These are phyloP conservation scores for Piscicola geometra DNA, from an alignment of 2,888 invertebrate species.

Conservation along the genomic window DNA sequence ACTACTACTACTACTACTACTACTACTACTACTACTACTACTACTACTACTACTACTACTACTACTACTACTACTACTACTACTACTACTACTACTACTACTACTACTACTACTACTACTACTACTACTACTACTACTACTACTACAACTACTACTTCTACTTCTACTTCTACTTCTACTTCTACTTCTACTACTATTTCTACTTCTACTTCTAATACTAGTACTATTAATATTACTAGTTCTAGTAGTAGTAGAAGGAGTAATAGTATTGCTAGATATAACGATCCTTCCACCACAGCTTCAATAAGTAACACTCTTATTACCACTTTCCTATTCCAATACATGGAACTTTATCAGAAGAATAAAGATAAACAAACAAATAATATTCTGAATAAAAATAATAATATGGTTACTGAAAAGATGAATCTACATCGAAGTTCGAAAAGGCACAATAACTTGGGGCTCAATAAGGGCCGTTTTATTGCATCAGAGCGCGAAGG, in stretches of 20 bases:
- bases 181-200: conserved; percentile 15
- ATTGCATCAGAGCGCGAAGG: too few species aligned
- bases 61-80: conserved; percentile 27
- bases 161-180: conserved; percentile 14
- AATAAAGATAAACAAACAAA: too few species aligned
- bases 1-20: conserved; percentile 10
- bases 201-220: conserved; percentile 20
- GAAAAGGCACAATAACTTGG: too few species aligned
- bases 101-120: conserved; percentile 32
- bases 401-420: too few species aligned
- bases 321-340: neutral
- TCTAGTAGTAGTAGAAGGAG: conserved; percentile 6
- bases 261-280: conserved; percentile 5
- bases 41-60: conserved; percentile 28
- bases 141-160: conserved; percentile 31
- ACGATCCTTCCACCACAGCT: neutral
- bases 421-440: too few species aligned
- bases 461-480: too few species aligned
- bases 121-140: conserved; percentile 33
- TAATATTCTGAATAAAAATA: too few species aligned
- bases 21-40: conserved; percentile 25
- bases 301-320: neutral
- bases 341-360: too few species aligned
- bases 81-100: conserved; percentile 29
- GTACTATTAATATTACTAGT: conserved; percentile 12